These are phyloP conservation scores for Cryptus armator DNA, from an alignment of 2,888 invertebrate species.

Conservation along the genomic window DNA sequence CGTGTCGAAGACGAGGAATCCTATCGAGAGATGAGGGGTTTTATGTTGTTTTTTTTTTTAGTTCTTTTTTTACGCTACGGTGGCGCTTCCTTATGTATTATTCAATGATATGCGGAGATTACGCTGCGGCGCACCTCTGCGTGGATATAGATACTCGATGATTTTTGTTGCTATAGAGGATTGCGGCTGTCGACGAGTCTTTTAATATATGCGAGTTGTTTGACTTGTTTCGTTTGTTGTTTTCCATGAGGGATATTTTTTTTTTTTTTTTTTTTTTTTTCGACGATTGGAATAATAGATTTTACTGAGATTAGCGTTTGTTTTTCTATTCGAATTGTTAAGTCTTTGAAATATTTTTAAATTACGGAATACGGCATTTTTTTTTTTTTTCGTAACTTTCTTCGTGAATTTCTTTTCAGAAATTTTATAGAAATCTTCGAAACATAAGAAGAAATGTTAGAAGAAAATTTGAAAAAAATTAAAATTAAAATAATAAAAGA, in stretches of 20 bases:
- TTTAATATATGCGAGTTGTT: conserved; percentile 29
- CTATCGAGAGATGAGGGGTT: conserved; percentile 15
- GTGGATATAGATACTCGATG: background rate
- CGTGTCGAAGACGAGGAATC: background rate
- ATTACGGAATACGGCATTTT: no score
- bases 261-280: conserved; percentile 10
- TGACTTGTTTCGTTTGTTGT: conserved; percentile 11
- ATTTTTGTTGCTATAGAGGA: conserved; percentile 7
- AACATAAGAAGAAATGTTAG: no score
- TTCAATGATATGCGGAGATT: conserved; percentile 63
- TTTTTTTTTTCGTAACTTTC: no score
- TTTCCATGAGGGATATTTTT: background rate
- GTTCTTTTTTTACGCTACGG: background rate
- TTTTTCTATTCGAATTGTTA: no score
- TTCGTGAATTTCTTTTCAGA: no score
- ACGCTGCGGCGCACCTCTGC: conserved; percentile 54
- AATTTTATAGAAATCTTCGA: no score
- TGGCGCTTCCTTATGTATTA: conserved; percentile 64
- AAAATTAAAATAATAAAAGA: no score
- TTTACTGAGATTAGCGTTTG: no score
- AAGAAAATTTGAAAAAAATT: no score
- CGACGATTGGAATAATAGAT: background rate
- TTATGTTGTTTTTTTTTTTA: background rate
- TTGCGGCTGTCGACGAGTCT: conserved; percentile 10
- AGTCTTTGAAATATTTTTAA: no score